Base-by-base conservation (phyloP, 2,888 invertebrate species). In the Oasisia sp. region DNA sequence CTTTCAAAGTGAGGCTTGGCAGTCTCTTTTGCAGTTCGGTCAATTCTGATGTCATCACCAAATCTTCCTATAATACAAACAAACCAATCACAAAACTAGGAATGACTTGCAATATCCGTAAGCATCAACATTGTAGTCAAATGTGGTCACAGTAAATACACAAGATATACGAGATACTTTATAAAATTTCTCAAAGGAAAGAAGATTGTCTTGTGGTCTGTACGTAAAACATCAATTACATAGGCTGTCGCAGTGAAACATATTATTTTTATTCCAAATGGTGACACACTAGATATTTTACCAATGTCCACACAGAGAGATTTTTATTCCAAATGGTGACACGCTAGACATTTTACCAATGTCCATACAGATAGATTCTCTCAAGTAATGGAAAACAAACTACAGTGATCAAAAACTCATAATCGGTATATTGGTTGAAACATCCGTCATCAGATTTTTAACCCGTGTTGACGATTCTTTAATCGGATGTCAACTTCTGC, bases 1-100 rank as follows among this genome's bases (percentile, higher is more conserved):
- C 74, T 74, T 94, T 95, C 1, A 89, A 89, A 92, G 93, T 94
- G 91, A 95, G 94, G 0, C 91, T 92, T 7, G 90, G 91, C 89
- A 92, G 91, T n/a, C 92, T 38, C 14, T 91, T 74, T 45, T 89
- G 90, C 44, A 90, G 38, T 90, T 32, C 74, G 0, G 74, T 74
- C 74, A 74, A 74, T 74, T 74, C 19, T n/a, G 74, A 74, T 27
- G n/a, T 74, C 1, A 74, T n/a, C 74, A 27, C 74, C 74, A 74
- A 74, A 74, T 27, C 74, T 74, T 74, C 27, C 74, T 74, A 74
- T 27, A 74, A 74, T 19, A 74, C 27, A 27, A 19, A 74, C 74
- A 74, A 27, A 74, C 74, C 74, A 74, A 19, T n/a, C 27, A 27
- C n/a, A 74, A 74, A 74, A 74, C 27, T 7, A 27, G 74, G 27